phyloP scores from a whole-genome alignment of 2,888 invertebrate genomes.

The Parnassius mnemosyne region DNA sequence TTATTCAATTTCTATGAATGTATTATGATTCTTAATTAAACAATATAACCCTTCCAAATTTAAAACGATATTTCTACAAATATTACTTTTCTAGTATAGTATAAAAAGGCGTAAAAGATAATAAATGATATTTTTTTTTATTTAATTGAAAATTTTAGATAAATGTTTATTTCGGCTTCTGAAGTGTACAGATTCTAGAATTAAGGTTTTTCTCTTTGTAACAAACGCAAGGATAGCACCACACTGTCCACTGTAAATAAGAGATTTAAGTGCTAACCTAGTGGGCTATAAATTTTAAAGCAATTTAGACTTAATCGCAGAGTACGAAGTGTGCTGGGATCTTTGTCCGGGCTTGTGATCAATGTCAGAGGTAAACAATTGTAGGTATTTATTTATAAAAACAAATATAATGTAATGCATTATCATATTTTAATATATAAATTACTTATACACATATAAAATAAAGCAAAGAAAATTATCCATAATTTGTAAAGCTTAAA shows the following conservation, averaged over 20 bases:
- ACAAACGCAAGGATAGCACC: conserved; percentile 35
- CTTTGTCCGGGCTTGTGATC: conserved; percentile 61
- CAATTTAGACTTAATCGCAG: conserved; percentile 74
- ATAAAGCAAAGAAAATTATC: too few relatives aligned
- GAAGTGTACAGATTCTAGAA: conserved; percentile 23
- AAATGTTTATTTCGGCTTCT: conserved; percentile 11
- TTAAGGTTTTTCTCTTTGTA: conserved; percentile 30
- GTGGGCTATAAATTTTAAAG: conserved; percentile 67
- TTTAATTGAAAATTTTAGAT: background rate
- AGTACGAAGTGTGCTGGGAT: conserved; percentile 64
- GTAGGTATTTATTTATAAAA: conserved; percentile 29
- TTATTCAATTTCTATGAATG: too few relatives aligned
- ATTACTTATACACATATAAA: too few relatives aligned
- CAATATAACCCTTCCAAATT: too few relatives aligned
- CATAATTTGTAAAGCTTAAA: too few relatives aligned
- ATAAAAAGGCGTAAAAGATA: too few relatives aligned
- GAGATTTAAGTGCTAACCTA: conserved; percentile 51
- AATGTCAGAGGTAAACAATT: conserved; percentile 52
- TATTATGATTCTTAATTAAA: too few relatives aligned
- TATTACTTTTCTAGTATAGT: too few relatives aligned
- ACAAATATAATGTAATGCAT: too few relatives aligned
- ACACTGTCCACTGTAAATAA: conserved; percentile 38
- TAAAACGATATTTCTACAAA: too few relatives aligned
- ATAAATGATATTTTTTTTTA: background rate
- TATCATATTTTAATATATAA: too few relatives aligned